Evolutionary conservation across 2,888 invertebrate genomes (phyloP).

Genomic region (Colletes collaris): DNA sequence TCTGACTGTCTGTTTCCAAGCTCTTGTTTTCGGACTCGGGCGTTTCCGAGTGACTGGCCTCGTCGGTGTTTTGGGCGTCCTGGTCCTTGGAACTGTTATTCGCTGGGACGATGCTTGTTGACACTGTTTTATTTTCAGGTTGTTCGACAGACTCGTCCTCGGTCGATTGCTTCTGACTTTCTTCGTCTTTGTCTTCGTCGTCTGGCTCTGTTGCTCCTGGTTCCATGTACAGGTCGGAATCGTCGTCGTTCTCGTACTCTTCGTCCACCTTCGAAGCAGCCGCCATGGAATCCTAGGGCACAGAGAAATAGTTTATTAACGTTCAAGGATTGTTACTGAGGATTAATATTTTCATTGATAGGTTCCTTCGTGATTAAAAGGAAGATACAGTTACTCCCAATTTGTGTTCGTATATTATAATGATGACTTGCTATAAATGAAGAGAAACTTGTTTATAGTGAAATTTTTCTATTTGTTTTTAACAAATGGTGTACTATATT

Average conservation of each 20-base stretch:
- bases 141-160: slow-evolving; percentile 23
- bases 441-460: too few relatives aligned
- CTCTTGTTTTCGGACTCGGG: slow-evolving; percentile 78
- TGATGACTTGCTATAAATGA: too few relatives aligned
- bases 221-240: slow-evolving; percentile 83
- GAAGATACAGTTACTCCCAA: too few relatives aligned
- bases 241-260: slow-evolving; percentile 82
- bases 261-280: slow-evolving; percentile 76
- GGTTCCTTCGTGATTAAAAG: too few relatives aligned
- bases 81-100: slow-evolving; percentile 42
- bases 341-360: too few relatives aligned
- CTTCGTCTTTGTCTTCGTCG: slow-evolving; percentile 29
- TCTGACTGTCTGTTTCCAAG: slow-evolving; percentile 86
- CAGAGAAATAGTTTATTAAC: background rate
- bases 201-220: slow-evolving; percentile 76
- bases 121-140: slow-evolving; percentile 2
- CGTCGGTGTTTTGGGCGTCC: slow-evolving; percentile 56
- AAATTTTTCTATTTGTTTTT: too few relatives aligned
- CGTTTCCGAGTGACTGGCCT: background rate
- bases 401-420: too few relatives aligned
- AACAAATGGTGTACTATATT: too few relatives aligned
- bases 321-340: too few relatives aligned
- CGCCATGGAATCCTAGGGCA: slow-evolving; percentile 78
- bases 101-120: slow-evolving; percentile 1
- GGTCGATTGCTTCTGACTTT: background rate